These are phyloP conservation scores for Caenorhabditis sp. DNA, from an alignment of 2,888 invertebrate species.

Conservation along the genomic window DNA sequence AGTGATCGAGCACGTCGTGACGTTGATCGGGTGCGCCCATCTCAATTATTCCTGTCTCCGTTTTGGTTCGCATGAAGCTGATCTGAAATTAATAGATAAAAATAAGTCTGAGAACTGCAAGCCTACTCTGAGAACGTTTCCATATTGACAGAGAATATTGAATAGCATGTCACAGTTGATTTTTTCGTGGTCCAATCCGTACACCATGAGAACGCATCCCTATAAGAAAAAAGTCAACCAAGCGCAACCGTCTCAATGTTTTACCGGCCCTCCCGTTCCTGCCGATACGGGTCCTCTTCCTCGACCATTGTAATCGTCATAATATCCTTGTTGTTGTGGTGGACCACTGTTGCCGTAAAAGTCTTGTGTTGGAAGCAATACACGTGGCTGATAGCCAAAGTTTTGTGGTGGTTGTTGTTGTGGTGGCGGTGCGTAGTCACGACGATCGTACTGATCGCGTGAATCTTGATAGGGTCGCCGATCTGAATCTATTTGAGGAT, in stretches of 20 bases:
- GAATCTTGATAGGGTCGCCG: conserved; percentile 19
- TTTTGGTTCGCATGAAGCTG: conserved; percentile 98
- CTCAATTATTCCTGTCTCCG: conserved; percentile 99
- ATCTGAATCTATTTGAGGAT: conserved; percentile 12
- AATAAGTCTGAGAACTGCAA: not conserved
- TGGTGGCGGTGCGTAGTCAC: conserved; percentile 26
- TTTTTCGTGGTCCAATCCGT: conserved; percentile 94
- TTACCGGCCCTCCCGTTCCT: conserved; percentile 53
- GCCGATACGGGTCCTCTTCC: not conserved
- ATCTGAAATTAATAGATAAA: conserved; percentile 86
- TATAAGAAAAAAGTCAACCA: not conserved
- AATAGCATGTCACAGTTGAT: conserved; percentile 97
- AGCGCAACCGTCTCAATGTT: not conserved
- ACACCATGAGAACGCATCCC: conserved; percentile 85
- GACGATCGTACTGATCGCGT: conserved; percentile 13
- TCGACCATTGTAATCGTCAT: conserved; percentile 36
- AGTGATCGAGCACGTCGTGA: conserved; percentile 90
- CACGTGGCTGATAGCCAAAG: conserved; percentile 35
- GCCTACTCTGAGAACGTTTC: conserved; percentile 91
- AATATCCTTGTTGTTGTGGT: conserved; percentile 9
- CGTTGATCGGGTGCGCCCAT: conserved; percentile 97
- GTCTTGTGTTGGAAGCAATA: conserved; percentile 8
- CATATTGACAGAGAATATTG: conserved; percentile 98
- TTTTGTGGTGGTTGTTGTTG: not conserved
- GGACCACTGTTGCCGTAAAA: conserved; percentile 36